phyloP scores from a whole-genome alignment of 2,888 invertebrate species.

The Phania funesta region DNA sequence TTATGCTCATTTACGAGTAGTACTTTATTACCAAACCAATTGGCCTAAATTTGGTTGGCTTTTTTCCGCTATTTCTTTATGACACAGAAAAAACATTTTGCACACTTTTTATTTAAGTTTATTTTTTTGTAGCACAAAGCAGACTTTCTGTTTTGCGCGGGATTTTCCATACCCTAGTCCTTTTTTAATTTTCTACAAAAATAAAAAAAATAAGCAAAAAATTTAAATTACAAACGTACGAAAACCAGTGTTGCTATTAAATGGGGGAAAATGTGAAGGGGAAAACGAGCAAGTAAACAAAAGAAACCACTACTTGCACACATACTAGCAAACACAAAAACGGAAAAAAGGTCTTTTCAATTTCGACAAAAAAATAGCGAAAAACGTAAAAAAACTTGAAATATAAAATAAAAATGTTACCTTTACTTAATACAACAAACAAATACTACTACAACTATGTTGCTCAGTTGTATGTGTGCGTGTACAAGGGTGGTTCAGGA shows the following conservation, averaged over 20 bases:
- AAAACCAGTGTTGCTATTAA: constrained; percentile 58
- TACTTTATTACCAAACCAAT: constrained; percentile 61
- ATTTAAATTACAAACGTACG: constrained; percentile 18
- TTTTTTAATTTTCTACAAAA: not conserved
- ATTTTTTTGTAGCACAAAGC: not conserved
- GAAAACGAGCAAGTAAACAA: constrained; percentile 36
- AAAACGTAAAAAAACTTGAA: constrained; percentile 13
- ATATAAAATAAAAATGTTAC: constrained; percentile 44
- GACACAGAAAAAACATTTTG: constrained; percentile 11
- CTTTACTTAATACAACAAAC: constrained; percentile 39
- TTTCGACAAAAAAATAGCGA: constrained; percentile 28
- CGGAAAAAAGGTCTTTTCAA: constrained; percentile 25
- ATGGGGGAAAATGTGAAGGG: constrained; percentile 2
- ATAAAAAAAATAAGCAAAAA: constrained; percentile 13
- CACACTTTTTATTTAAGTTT: not conserved
- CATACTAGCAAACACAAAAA: constrained; percentile 14
- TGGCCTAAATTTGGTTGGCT: constrained; percentile 56
- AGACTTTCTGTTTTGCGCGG: constrained; percentile 32
- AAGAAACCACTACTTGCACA: constrained; percentile 42
- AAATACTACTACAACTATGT: constrained; percentile 27
- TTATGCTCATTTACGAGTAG: constrained; percentile 17
- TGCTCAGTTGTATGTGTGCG: not conserved
- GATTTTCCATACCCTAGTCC: not conserved
- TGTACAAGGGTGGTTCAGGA: not conserved
- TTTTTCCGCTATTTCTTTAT: constrained; percentile 4